A percentile compares a stretch with the other conserved stretches of the same genome.
These are phyloP conservation scores for Battus philenor DNA, from an alignment of 1,140 invertebrate genomes.

Conservation along the genomic window DNA sequence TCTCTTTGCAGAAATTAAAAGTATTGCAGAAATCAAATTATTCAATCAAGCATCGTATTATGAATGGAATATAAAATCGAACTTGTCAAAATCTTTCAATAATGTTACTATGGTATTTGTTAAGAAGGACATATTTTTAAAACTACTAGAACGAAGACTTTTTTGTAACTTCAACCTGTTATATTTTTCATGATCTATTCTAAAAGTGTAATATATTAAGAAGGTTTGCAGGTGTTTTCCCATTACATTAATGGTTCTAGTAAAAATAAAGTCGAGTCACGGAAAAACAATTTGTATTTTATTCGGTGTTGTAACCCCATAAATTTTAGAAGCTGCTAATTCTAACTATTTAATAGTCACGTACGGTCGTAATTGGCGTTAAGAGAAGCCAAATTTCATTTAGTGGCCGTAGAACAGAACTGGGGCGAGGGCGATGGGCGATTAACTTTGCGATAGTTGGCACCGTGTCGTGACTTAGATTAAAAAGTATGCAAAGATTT, in stretches of 20 bases:
- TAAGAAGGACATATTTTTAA: background rate
- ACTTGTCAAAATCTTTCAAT: background rate
- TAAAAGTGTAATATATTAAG: too few species aligned
- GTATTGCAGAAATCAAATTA: too few species aligned
- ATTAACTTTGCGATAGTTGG: conserved; percentile 16
- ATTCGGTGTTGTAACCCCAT: conserved; percentile 7
- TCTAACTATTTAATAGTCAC: conserved; percentile 28
- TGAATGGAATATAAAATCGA: background rate
- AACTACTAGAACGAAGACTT: too few species aligned
- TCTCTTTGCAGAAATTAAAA: too few species aligned
- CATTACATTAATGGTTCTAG: too few species aligned
- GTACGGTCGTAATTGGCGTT: conserved; percentile 33
- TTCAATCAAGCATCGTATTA: too few species aligned
- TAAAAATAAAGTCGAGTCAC: background rate
- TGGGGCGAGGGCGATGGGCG: conserved; percentile 22
- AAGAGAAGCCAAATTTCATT: conserved; percentile 35
- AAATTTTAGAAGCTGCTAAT: conserved; percentile 14
- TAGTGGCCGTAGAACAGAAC: conserved; percentile 23
- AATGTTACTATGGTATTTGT: background rate
- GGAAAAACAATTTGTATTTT: conserved; percentile 10
- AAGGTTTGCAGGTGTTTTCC: too few species aligned
- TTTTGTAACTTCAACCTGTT: too few species aligned
- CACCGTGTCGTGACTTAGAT: conserved; percentile 16
- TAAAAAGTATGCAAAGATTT: conserved; percentile 5
- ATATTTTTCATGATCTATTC: too few species aligned